Conservation (phyloP, 1,140 invertebrate species). For the Solen grandis region DNA sequence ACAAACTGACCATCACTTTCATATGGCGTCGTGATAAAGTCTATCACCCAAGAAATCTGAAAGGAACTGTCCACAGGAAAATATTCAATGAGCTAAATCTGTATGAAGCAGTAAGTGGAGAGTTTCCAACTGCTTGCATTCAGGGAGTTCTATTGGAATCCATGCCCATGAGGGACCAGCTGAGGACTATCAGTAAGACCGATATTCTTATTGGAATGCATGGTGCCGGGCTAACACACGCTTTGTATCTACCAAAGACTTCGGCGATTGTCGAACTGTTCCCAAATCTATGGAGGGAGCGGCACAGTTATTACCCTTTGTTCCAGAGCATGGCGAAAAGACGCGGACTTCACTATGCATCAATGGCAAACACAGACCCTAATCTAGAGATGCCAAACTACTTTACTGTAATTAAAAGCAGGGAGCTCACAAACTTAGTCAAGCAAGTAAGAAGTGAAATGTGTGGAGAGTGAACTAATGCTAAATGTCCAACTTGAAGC, state of each 20-base stretch:
- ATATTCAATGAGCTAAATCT: slow-evolving; percentile 73
- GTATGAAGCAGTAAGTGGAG: slow-evolving; percentile 38
- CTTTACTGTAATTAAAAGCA: slow-evolving; percentile 34
- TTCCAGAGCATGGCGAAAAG: slow-evolving; percentile 63
- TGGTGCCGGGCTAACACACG: slow-evolving; percentile 96
- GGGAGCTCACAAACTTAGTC: no score
- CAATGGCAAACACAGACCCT: slow-evolving; percentile 64
- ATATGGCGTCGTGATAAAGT: slow-evolving; percentile 76
- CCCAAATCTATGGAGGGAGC: slow-evolving; percentile 62
- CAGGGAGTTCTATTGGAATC: slow-evolving; percentile 66
- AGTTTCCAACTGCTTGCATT: slow-evolving; percentile 45
- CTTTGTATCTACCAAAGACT: slow-evolving; percentile 96
- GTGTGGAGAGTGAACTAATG: no score
- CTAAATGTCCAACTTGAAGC: no score
- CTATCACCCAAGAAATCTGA: slow-evolving; percentile 75
- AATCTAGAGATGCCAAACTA: slow-evolving; percentile 55
- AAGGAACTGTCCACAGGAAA: slow-evolving; percentile 69
- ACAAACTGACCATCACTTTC: slow-evolving; percentile 66
- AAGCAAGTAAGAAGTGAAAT: neutral
- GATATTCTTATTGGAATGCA: slow-evolving; percentile 98
- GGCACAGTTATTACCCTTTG: slow-evolving; percentile 62
- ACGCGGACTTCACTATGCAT: slow-evolving; percentile 65
- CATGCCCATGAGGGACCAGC: slow-evolving; percentile 66
- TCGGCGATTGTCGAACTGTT: slow-evolving; percentile 96
- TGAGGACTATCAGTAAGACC: slow-evolving; percentile 83